phyloP scores from a whole-genome alignment of 2,113 vertebrate species.

The Trochalopteron elliotii region DNA sequence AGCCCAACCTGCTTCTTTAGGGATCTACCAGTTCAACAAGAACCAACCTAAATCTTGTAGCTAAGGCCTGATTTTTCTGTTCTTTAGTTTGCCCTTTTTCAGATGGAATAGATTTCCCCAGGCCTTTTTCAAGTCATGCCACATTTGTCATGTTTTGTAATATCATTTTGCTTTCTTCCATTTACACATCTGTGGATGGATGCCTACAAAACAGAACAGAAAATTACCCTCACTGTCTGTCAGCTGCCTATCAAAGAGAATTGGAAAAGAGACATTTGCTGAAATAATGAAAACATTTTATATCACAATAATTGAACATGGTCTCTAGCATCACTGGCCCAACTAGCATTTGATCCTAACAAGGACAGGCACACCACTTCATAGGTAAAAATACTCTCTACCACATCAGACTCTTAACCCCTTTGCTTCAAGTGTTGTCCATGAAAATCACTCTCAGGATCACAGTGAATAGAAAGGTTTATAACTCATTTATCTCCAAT shows the following conservation, averaged over 20 bases:
- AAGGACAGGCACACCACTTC: neutral
- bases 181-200: neutral
- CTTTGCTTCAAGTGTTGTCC: neutral
- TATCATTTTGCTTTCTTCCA: neutral
- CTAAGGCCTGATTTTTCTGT: neutral
- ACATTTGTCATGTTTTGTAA: neutral
- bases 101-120: neutral
- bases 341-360: slow-evolving; percentile 18
- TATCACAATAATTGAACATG: neutral
- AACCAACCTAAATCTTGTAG: neutral
- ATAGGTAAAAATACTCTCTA: slow-evolving; percentile 2
- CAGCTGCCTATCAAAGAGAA: neutral
- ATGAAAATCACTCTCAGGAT: neutral
- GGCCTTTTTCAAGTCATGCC: neutral
- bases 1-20: neutral
- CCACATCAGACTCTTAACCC: neutral
- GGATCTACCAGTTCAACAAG: neutral
- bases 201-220: neutral
- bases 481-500: neutral
- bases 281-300: neutral
- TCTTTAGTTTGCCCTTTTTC: neutral
- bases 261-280: neutral
- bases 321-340: neutral
- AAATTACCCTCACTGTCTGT: neutral
- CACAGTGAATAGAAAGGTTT: neutral